phyloP scores from a whole-genome alignment of 1,140 invertebrate species.

The Drosophila repletoides region DNA sequence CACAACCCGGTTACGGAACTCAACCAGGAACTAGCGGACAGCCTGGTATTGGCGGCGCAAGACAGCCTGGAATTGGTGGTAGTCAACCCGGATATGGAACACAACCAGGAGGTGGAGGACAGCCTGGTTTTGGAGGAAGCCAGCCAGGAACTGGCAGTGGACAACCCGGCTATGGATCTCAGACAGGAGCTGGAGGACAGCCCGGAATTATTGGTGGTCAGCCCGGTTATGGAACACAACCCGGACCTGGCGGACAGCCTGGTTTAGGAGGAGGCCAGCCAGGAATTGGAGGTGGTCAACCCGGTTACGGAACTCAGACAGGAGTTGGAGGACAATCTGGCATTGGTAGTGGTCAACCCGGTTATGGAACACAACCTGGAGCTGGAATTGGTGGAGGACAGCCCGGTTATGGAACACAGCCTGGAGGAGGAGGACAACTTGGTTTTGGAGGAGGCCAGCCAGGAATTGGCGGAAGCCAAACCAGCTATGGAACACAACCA shows the following conservation, averaged over 20 bases:
- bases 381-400: slow-evolving; percentile 8
- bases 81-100: slow-evolving; percentile 3
- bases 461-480: neutral
- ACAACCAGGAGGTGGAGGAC: slow-evolving; percentile 7
- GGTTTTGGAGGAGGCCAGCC: slow-evolving; percentile 16
- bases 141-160: neutral
- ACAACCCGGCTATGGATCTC: slow-evolving; percentile 1
- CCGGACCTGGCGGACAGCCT: slow-evolving; percentile 4
- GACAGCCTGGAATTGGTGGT: slow-evolving; percentile 10
- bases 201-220: slow-evolving; percentile 23
- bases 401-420: neutral
- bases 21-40: slow-evolving; percentile 20
- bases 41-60: slow-evolving; percentile 18
- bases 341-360: neutral
- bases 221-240: slow-evolving; percentile 14
- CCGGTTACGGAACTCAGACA: slow-evolving; percentile 1
- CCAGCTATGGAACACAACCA: slow-evolving; percentile 14
- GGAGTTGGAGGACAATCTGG: slow-evolving; percentile 14
- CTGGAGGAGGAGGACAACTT: slow-evolving; percentile 24
- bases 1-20: slow-evolving; percentile 25
- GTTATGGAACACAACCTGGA: slow-evolving; percentile 7
- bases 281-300: slow-evolving; percentile 13
- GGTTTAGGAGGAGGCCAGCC: slow-evolving; percentile 9
- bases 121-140: no score
- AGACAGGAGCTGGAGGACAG: no score